phyloP scores from a whole-genome alignment of 2,797 vertebrate genomes.

The Cossypha dichroa region DNA sequence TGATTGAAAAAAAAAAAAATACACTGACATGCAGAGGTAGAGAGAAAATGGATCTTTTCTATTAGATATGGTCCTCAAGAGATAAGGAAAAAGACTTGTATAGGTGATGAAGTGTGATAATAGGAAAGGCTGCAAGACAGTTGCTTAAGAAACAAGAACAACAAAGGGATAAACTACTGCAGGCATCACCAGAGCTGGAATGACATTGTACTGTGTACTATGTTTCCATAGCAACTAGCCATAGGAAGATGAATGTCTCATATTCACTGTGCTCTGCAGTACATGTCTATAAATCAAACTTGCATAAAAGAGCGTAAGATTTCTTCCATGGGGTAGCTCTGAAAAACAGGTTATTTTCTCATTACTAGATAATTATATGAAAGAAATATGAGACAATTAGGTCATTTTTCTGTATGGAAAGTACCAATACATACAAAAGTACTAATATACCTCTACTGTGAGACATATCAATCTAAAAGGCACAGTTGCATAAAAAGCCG shows the following conservation, averaged over 20 bases:
- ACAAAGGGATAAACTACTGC: constrained; percentile 82
- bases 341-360: constrained; percentile 79
- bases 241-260: constrained; percentile 82
- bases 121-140: constrained; percentile 75
- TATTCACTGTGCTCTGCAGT: constrained; percentile 80
- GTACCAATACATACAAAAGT: constrained; percentile 62
- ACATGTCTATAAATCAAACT: constrained; percentile 87
- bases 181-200: constrained; percentile 82
- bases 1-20: neutral
- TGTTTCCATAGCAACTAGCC: constrained; percentile 85
- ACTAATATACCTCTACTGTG: constrained; percentile 53
- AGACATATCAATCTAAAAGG: constrained; percentile 58
- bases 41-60: neutral
- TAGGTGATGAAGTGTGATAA: constrained; percentile 73
- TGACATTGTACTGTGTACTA: constrained; percentile 84
- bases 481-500: neutral
- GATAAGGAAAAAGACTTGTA: constrained; percentile 23
- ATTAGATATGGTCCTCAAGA: constrained; percentile 8
- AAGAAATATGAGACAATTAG: constrained; percentile 79
- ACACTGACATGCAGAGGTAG: neutral
- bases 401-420: constrained; percentile 75
- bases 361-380: constrained; percentile 80
- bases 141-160: constrained; percentile 85
- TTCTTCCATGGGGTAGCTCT: constrained; percentile 75
- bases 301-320: constrained; percentile 80